Conservation (phyloP, 2,113 vertebrate genomes). For the Leptobrachium ailaonicum region DNA sequence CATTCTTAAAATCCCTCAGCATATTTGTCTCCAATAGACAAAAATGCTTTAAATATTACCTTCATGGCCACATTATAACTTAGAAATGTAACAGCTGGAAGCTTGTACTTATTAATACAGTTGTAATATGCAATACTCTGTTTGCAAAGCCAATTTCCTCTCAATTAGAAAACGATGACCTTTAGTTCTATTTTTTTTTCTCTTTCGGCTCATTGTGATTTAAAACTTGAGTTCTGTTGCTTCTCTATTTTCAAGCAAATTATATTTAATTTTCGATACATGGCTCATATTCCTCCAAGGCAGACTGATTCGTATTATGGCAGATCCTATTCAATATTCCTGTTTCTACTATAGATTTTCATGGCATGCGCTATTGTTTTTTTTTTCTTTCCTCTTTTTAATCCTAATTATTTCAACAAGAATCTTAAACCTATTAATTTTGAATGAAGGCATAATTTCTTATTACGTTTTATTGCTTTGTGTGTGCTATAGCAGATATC, state of each 20-base stretch:
- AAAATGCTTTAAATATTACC: background rate
- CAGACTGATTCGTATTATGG: background rate
- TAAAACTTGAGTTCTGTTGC: slow-evolving; percentile 11
- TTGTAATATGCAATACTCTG: slow-evolving; percentile 30
- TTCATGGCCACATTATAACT: slow-evolving; percentile 11
- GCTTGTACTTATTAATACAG: slow-evolving; percentile 19
- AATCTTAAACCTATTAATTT: background rate
- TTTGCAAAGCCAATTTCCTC: slow-evolving; percentile 33
- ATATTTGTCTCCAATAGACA: background rate
- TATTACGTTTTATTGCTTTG: background rate
- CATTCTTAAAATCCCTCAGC: background rate
- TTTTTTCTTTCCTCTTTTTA: background rate
- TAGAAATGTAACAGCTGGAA: slow-evolving; percentile 29
- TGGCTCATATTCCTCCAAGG: background rate
- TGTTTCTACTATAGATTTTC: background rate
- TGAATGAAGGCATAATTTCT: background rate
- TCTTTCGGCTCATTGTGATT: slow-evolving; percentile 18
- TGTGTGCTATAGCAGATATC: background rate
- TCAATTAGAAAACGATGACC: slow-evolving; percentile 33
- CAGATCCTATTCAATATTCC: background rate
- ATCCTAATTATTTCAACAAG: background rate
- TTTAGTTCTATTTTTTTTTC: slow-evolving; percentile 8
- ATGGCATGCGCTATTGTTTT: background rate
- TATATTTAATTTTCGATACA: slow-evolving; percentile 9
- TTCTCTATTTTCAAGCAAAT: slow-evolving; percentile 1